phyloP scores from a whole-genome alignment of 35 echinoderm and acorn worm species.

The Acanthaster planci region DNA sequence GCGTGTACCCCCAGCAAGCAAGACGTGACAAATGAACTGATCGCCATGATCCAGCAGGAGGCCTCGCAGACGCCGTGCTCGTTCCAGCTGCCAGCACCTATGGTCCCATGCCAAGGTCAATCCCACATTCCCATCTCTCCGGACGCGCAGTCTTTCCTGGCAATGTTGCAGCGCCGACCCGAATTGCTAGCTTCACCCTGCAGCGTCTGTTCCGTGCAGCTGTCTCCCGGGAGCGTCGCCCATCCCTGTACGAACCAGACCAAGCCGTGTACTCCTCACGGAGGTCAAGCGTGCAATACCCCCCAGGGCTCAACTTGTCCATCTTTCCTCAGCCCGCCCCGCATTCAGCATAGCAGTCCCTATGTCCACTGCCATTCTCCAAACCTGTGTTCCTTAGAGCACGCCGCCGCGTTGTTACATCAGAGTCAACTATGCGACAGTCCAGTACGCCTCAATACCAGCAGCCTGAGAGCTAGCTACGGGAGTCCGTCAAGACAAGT shows the following conservation, averaged over 20 bases:
- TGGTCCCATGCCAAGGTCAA: not conserved
- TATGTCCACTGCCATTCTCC: not conserved
- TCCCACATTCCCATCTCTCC: not conserved
- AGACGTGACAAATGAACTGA: not conserved
- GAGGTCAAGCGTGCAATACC: not conserved
- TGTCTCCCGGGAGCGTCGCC: not conserved
- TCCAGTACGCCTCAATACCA: not conserved
- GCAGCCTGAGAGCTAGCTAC: not conserved
- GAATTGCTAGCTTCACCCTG: not conserved
- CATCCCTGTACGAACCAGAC: not conserved
- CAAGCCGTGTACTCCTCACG: not conserved
- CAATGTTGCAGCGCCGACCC: not conserved
- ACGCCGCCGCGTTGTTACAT: not conserved
- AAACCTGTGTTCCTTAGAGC: conserved; percentile 11
- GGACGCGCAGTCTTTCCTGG: conserved; percentile 1
- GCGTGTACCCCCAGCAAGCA: not conserved
- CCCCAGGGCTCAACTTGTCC: not conserved
- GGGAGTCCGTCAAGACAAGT: not conserved
- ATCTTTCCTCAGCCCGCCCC: not conserved
- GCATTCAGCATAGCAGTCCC: not conserved
- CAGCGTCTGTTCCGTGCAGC: not conserved
- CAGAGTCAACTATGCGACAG: conserved; percentile 8
- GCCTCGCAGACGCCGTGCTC: not conserved
- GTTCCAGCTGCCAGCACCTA: not conserved
- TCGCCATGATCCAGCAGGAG: not conserved